Evolutionary conservation across 2,888 invertebrate genomes (phyloP), one percentile per base, ranked within the genome.

Genomic region (Flexamia atlantica): DNA sequence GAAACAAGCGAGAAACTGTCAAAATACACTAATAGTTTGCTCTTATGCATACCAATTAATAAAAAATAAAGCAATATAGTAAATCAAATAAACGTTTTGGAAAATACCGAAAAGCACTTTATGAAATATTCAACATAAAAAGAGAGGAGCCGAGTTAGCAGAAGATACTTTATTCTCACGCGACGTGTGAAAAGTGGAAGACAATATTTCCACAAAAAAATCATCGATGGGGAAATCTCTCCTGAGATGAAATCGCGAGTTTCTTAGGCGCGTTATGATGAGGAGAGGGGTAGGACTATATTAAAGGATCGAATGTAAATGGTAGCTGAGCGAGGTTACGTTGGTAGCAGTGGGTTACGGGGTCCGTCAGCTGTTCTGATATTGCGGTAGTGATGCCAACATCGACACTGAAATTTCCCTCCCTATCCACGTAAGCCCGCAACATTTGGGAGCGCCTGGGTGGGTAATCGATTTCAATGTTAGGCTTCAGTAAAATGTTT

Each of bases 321-420:
- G 79, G 79, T 50, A 79, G 50, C 79, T 12, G 76, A 36, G 50
- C 25, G 79, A 64, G 64, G 64, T 64, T 64, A 64, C 64, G 64
- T 64, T 57, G 50, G 79, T 57, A 79, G 57, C 57, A 79, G 79
- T 79, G 50, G 79, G 79, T 79, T 79, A 79, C 32, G 57, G 79
- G 57, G 79, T 79, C 79, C 79, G 79, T 79, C 79, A 79, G 79
- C 79, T 79, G 79, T 53, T 76, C 57, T 28, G 79, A 79, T 79
- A 79, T 79, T 79, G 79, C 79, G 32, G 36, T 57, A 79, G 79
- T 57, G 53, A n/a, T 79, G 36, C 79, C 79, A 79, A 30, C 36
- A 20, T 36, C 30, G 28, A 46, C 76, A 28, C 76, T 3, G 28
- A 76, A 23, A 76, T 79, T 50, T 32, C 79, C 57, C 74, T 4